Base-by-base conservation (phyloP, 2,113 vertebrate genomes). In the Cyprinodon variegatus region DNA sequence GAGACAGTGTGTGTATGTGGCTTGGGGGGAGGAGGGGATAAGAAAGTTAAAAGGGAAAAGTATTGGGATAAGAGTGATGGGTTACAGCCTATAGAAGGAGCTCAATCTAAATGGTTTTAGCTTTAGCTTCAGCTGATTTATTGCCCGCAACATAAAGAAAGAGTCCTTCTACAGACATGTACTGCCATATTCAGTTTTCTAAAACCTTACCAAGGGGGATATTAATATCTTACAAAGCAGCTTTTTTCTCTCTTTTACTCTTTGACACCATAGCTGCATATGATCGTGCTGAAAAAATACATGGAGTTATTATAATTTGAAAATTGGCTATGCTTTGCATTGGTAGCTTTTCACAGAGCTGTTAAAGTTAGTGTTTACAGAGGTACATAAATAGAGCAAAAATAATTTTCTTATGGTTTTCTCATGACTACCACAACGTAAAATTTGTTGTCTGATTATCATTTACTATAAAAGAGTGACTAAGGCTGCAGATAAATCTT, bases 121-220 rank as follows among this genome's bases (percentile, higher is more conserved):
- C 74, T n/a, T 72, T 2, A 82, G 81, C 69, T 65, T 65, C 68
- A 72, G 74, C 22, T 89, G 86, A 90, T 90, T 86, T 89, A 91
- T 70, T 71, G 71, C 72, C 57, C 68, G 59, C 50, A 39, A 57
- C 77, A 29, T 8, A n/a, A 69, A 81, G 86, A 75, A 87, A 82
- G 87, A 79, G 64, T 59, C 82, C 72, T 79, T 85, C 81, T 78
- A 65, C 11, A 45, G 66, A 68, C 64, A 6, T 61, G 37, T 68
- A 65, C 81, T 71, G 76, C 79, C n/a, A 2, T 73, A 77, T 87
- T 70, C 77, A 50, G 78, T 85, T 86, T 88, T 83, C 70, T 63
- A 71, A 68, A 57, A 29, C 40, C 38, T 29, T 83, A 77, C 72
- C 81, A 43, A 61, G 77, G 82, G 75, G 13, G 50, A 86, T 73